A percentile compares a stretch with the other conserved stretches of the same genome.
phyloP scores from a whole-genome alignment of 2,113 vertebrate genomes.

The Oceanodroma tethys region DNA sequence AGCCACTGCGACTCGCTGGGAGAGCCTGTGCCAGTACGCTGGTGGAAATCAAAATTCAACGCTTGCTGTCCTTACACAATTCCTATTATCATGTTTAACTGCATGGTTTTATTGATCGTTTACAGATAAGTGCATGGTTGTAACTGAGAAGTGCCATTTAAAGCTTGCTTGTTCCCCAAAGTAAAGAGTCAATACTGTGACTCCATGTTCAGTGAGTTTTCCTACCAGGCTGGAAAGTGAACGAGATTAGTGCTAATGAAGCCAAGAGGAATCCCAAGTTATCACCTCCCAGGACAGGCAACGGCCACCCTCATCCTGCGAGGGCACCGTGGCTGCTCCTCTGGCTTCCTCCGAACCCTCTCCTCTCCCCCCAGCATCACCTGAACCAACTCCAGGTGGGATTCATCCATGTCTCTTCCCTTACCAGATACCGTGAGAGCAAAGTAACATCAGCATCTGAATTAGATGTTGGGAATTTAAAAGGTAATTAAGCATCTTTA shows the following conservation, averaged over 20 bases:
- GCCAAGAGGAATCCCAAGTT: background rate
- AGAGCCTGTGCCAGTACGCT: no score
- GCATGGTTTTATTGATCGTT: background rate
- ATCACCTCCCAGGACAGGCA: background rate
- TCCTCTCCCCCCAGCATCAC: background rate
- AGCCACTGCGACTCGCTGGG: background rate
- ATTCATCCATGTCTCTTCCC: background rate
- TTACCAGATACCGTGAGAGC: background rate
- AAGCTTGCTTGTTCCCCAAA: background rate
- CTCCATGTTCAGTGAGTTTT: background rate
- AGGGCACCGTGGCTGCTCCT: background rate
- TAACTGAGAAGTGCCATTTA: background rate
- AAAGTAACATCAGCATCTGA: background rate
- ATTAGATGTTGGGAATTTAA: background rate
- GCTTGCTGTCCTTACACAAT: background rate
- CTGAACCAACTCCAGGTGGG: no score
- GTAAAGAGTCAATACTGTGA: background rate
- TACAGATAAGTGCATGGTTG: background rate
- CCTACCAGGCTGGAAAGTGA: background rate
- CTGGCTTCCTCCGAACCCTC: background rate
- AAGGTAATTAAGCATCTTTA: background rate
- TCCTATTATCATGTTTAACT: background rate
- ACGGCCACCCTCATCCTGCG: background rate
- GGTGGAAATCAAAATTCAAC: background rate
- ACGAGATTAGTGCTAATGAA: background rate